Conservation (phyloP, 2,888 invertebrate species). For the Tinea semifulvella region DNA sequence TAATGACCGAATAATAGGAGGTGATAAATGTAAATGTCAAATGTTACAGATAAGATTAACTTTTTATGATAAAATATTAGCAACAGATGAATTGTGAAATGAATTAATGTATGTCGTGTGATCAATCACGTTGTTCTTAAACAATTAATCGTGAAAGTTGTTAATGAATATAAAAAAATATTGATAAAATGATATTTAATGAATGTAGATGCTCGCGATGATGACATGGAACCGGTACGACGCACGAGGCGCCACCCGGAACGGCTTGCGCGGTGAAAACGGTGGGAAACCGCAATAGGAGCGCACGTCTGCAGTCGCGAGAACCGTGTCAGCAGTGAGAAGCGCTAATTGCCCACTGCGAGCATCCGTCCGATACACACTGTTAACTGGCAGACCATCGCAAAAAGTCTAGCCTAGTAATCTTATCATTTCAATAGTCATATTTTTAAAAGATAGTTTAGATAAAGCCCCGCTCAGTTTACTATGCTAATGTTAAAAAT, state of each 20-base stretch:
- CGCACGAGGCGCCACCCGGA: slow-evolving; percentile 33
- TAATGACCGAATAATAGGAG: not conserved
- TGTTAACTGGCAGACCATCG: not conserved
- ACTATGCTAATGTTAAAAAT: slow-evolving; percentile 62
- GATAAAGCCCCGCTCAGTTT: slow-evolving; percentile 58
- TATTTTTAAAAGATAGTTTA: slow-evolving; percentile 28
- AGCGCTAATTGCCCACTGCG: slow-evolving; percentile 53
- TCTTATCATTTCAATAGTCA: slow-evolving; percentile 4
- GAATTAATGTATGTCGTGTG: not conserved
- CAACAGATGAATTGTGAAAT: not conserved
- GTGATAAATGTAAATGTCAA: slow-evolving; percentile 3
- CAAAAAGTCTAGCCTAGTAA: not conserved
- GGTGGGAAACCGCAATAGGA: slow-evolving; percentile 62
- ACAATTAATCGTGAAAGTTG: not conserved
- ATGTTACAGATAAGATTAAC: not conserved
- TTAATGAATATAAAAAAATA: not conserved
- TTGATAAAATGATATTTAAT: not conserved
- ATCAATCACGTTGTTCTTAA: not conserved
- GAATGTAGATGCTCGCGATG: not conserved
- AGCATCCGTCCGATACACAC: slow-evolving; percentile 32
- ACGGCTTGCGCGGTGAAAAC: slow-evolving; percentile 60
- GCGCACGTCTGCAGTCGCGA: slow-evolving; percentile 37
- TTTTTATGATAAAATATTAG: not conserved
- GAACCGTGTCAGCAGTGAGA: slow-evolving; percentile 67
- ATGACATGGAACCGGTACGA: slow-evolving; percentile 32